A percentile compares a stretch with the other conserved stretches of the same genome.
phyloP scores from a whole-genome alignment of 1,140 invertebrate genomes.

The Triops cancriformis region DNA sequence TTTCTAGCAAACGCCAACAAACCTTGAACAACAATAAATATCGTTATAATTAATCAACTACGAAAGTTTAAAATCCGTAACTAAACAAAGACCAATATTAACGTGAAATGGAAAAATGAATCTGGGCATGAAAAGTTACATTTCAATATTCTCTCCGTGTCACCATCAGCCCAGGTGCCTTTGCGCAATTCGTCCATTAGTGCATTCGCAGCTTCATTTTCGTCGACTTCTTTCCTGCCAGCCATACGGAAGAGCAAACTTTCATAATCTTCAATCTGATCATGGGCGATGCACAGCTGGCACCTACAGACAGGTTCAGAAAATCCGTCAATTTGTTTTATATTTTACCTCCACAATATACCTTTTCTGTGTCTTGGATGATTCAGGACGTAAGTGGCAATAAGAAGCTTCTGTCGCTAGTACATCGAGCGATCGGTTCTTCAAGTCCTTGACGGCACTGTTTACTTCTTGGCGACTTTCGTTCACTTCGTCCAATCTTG shows the following conservation, averaged over 20 bases:
- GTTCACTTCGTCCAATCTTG: slow-evolving; percentile 41
- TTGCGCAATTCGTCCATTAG: slow-evolving; percentile 39
- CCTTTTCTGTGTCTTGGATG: slow-evolving; percentile 19
- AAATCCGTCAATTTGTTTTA: neutral
- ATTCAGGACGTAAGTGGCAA: slow-evolving; percentile 53
- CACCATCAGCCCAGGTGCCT: slow-evolving; percentile 47
- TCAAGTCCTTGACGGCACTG: slow-evolving; percentile 38
- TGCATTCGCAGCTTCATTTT: slow-evolving; percentile 32
- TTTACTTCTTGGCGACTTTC: slow-evolving; percentile 38
- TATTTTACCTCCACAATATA: neutral
- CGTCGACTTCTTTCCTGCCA: slow-evolving; percentile 31
- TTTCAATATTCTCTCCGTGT: slow-evolving; percentile 44
- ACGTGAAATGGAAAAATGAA: no score
- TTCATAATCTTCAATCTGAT: slow-evolving; percentile 48
- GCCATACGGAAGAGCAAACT: slow-evolving; percentile 44
- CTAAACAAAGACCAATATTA: neutral
- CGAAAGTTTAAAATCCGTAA: neutral
- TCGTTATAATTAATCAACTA: no score
- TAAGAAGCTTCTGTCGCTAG: slow-evolving; percentile 50
- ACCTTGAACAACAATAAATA: slow-evolving; percentile 30
- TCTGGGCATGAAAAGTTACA: neutral
- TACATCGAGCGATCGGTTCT: slow-evolving; percentile 35
- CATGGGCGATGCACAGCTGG: slow-evolving; percentile 44
- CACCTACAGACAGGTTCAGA: slow-evolving; percentile 36
- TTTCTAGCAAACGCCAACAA: slow-evolving; percentile 31